These are phyloP conservation scores for Mythimna loreyi DNA, from an alignment of 2,888 invertebrate species.

Conservation along the genomic window DNA sequence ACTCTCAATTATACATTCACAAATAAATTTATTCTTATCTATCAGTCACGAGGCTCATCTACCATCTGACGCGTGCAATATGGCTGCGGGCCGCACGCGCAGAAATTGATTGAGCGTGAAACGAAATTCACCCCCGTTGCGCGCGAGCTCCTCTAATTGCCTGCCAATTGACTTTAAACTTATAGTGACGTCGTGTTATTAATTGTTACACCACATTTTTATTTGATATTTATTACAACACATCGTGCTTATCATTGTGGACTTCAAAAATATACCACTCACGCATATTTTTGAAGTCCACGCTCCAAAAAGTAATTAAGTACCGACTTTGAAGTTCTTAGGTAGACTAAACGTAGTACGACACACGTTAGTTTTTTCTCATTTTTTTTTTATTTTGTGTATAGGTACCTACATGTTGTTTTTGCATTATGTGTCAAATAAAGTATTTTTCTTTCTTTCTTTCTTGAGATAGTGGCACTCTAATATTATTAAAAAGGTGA, in stretches of 20 bases:
- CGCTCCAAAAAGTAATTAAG: background rate
- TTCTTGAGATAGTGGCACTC: too few relatives aligned
- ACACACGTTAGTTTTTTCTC: too few relatives aligned
- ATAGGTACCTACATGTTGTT: too few relatives aligned
- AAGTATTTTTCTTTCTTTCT: too few relatives aligned
- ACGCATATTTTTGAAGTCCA: too few relatives aligned
- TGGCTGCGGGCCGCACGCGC: slow-evolving; percentile 89
- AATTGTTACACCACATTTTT: slow-evolving; percentile 69
- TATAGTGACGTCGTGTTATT: slow-evolving; percentile 73
- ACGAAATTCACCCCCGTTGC: slow-evolving; percentile 89
- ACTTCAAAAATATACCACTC: background rate
- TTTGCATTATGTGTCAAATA: too few relatives aligned
- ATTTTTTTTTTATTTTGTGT: too few relatives aligned
- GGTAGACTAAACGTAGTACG: too few relatives aligned
- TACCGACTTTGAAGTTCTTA: too few relatives aligned
- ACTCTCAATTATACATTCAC: slow-evolving; percentile 71
- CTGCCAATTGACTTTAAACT: slow-evolving; percentile 83
- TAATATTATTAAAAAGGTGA: too few relatives aligned
- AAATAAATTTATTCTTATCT: slow-evolving; percentile 77
- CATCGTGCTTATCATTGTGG: slow-evolving; percentile 32
- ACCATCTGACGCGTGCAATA: slow-evolving; percentile 90
- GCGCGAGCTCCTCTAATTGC: slow-evolving; percentile 83
- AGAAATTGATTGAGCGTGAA: slow-evolving; percentile 90
- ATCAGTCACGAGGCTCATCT: slow-evolving; percentile 73
- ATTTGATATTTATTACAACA: slow-evolving; percentile 58